A percentile compares a stretch with the other conserved stretches of the same genome.
phyloP scores from a whole-genome alignment of 2,888 invertebrate genomes.

The Andricus quercusramuli region DNA sequence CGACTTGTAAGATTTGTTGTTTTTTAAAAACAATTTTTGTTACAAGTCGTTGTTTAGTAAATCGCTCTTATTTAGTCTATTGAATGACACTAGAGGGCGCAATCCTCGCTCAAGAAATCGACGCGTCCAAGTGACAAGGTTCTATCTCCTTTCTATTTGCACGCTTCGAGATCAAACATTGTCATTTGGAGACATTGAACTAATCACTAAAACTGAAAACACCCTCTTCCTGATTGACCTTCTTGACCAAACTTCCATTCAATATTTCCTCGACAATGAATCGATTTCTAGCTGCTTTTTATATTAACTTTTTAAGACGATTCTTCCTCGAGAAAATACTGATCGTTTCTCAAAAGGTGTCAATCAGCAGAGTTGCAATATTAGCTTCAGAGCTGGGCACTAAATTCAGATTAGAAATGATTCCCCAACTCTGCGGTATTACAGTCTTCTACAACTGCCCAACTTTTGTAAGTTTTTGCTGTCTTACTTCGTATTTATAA shows the following conservation, averaged over 20 bases:
- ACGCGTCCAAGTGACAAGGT: too few relatives aligned
- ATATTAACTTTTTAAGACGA: neutral
- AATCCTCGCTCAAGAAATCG: conserved; percentile 23
- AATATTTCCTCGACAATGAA: neutral
- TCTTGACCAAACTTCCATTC: neutral
- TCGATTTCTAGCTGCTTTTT: neutral
- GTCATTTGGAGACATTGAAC: neutral
- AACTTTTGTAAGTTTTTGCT: conserved; percentile 21
- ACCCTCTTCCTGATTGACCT: neutral
- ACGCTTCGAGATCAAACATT: too few relatives aligned
- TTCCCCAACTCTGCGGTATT: neutral
- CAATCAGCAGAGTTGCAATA: neutral
- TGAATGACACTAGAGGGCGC: conserved; percentile 44
- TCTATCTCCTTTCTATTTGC: too few relatives aligned
- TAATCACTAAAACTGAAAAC: neutral
- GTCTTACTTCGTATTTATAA: neutral
- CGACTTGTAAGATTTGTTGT: conserved; percentile 51
- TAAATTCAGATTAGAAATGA: neutral
- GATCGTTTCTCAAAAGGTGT: neutral
- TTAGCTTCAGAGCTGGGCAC: neutral
- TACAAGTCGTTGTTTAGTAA: conserved; percentile 50
- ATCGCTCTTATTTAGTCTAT: conserved; percentile 51
- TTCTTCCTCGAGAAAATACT: neutral
- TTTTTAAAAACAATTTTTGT: conserved; percentile 37
- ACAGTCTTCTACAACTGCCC: neutral